These are phyloP conservation scores for Tetanocera ferruginea DNA, from an alignment of 2,888 invertebrate genomes.

Conservation along the genomic window DNA sequence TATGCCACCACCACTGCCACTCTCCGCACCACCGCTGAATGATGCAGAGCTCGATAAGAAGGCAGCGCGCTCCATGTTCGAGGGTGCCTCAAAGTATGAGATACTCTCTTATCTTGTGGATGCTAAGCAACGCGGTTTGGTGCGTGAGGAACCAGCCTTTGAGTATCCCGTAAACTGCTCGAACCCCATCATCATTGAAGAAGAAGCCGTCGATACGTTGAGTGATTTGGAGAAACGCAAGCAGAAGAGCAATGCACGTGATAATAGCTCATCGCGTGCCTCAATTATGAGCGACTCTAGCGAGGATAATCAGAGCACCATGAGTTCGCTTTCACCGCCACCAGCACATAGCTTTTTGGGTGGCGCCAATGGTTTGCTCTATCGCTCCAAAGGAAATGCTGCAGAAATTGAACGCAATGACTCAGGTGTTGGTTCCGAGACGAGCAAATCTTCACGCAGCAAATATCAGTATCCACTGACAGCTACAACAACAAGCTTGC, in stretches of 20 bases:
- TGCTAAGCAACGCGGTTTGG: conserved; percentile 82
- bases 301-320: conserved; percentile 81
- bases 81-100: conserved; percentile 89
- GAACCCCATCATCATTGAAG: conserved; percentile 71
- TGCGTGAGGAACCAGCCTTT: conserved; percentile 80
- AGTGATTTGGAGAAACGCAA: conserved; percentile 71
- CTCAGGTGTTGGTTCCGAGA: conserved; percentile 93
- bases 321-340: conserved; percentile 70
- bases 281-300: conserved; percentile 89
- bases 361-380: conserved; percentile 41
- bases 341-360: conserved; percentile 53
- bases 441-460: conserved; percentile 87
- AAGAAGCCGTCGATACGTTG: conserved; percentile 75
- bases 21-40: conserved; percentile 82
- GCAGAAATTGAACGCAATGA: conserved; percentile 90
- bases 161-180: conserved; percentile 75
- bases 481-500: conserved; percentile 33
- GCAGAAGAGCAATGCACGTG: conserved; percentile 45
- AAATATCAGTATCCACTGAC: conserved; percentile 75
- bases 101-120: conserved; percentile 91
- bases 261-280: conserved; percentile 80
- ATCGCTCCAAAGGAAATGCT: conserved; percentile 71
- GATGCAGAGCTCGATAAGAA: conserved; percentile 81
- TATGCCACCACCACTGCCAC: conserved; percentile 83
- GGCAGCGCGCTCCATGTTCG: conserved; percentile 77